These are phyloP conservation scores for Tragulus kanchil DNA, from an alignment of 2,113 vertebrate genomes.

Conservation along the genomic window DNA sequence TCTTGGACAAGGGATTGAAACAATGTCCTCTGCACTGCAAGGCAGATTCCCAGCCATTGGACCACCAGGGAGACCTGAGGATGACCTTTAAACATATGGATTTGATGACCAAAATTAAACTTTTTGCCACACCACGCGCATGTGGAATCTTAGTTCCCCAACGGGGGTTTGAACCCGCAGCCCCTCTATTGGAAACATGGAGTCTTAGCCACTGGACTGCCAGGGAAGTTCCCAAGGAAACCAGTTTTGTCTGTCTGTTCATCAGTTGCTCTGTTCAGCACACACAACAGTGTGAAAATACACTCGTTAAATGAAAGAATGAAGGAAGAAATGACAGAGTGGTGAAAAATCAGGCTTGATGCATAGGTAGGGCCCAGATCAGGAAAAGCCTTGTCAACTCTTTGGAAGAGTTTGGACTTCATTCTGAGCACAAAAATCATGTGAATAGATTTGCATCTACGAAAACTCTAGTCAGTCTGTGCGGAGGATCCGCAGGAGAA, in stretches of 20 bases:
- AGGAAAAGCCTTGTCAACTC: neutral
- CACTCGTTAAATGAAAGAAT: conserved; percentile 10
- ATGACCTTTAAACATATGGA: neutral
- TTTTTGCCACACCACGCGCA: neutral
- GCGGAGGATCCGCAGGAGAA: neutral
- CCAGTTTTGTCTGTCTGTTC: neutral
- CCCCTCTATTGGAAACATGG: neutral
- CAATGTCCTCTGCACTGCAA: neutral
- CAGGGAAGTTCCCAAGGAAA: neutral
- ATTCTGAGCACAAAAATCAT: neutral
- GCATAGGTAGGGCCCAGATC: neutral
- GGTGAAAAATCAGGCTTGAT: neutral
- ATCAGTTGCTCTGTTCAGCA: neutral
- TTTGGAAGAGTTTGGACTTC: neutral
- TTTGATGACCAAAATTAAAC: neutral
- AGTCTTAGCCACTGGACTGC: neutral
- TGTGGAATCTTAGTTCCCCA: neutral
- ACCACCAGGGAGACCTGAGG: neutral
- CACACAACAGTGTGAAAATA: neutral
- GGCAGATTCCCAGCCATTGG: neutral
- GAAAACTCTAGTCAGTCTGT: neutral
- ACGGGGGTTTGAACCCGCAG: neutral
- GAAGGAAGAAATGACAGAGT: neutral
- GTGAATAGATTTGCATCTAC: neutral
- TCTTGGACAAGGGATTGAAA: neutral